Evolutionary conservation across 2,888 invertebrate species (phyloP).

Genomic region (Oegoconia quadripuncta): DNA sequence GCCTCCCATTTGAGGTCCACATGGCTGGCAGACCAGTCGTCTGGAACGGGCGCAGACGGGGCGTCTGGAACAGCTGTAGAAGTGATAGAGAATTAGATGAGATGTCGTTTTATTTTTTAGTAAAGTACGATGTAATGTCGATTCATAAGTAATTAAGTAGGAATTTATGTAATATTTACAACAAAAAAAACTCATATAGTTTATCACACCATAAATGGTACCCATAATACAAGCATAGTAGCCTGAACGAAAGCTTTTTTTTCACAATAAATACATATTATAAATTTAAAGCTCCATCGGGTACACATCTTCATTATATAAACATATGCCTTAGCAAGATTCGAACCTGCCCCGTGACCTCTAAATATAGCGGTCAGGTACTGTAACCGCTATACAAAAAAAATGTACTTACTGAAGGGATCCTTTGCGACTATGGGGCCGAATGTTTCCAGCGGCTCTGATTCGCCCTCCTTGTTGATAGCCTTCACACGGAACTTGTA

Average conservation of each 20-base stretch:
- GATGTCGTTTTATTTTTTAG: neutral
- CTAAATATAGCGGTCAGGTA: too few relatives aligned
- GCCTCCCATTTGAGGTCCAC: conserved; percentile 95
- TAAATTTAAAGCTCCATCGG: too few relatives aligned
- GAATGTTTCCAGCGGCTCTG: conserved; percentile 96
- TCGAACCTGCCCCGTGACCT: too few relatives aligned
- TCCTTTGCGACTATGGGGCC: conserved; percentile 95
- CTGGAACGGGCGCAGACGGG: conserved; percentile 93
- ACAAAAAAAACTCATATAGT: too few relatives aligned
- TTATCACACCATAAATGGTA: too few relatives aligned
- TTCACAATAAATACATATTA: too few relatives aligned
- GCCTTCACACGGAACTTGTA: conserved; percentile 97
- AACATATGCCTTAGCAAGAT: too few relatives aligned
- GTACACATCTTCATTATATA: too few relatives aligned
- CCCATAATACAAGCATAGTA: too few relatives aligned
- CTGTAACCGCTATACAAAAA: neutral
- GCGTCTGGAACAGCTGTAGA: conserved; percentile 88
- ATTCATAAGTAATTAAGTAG: too few relatives aligned
- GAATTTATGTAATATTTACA: too few relatives aligned
- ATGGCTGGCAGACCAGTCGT: conserved; percentile 95
- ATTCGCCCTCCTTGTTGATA: conserved; percentile 96
- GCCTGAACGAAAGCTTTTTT: too few relatives aligned
- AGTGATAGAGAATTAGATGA: conserved; percentile 1
- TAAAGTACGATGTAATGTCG: neutral
- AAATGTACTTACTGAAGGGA: conserved; percentile 89